These are phyloP conservation scores for Loxodonta africana DNA, from an alignment of 2,113 vertebrate species.

Conservation along the genomic window DNA sequence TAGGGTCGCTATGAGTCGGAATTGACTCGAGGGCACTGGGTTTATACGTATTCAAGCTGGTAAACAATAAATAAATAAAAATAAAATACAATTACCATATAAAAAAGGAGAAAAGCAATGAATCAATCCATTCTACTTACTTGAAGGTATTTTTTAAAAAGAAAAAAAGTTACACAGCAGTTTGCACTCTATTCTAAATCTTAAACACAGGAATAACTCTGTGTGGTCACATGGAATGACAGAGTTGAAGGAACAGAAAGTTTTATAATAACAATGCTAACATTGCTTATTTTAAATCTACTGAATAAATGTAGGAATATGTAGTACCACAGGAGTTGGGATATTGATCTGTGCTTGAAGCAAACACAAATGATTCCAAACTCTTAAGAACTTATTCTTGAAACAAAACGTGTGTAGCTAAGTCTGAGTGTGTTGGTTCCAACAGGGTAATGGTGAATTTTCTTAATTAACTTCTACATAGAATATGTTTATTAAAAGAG, in stretches of 20 bases:
- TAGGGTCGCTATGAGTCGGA: no score
- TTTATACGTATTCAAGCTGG: not conserved
- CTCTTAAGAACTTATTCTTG: not conserved
- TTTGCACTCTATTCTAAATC: slow-evolving; percentile 37
- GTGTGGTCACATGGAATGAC: not conserved
- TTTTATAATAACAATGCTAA: not conserved
- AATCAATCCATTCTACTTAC: not conserved
- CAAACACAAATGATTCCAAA: not conserved
- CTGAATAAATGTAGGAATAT: not conserved
- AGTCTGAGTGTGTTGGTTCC: not conserved
- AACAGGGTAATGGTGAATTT: not conserved
- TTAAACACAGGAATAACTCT: slow-evolving; percentile 26
- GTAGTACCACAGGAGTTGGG: not conserved
- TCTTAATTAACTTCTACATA: slow-evolving; percentile 41
- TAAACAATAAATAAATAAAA: not conserved
- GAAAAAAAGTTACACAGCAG: not conserved
- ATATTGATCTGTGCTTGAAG: not conserved
- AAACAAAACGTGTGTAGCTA: not conserved
- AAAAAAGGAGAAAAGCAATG: not conserved
- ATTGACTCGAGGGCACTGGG: no score
- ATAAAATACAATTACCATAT: not conserved
- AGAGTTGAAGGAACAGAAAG: not conserved
- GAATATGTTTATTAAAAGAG: slow-evolving; percentile 33
- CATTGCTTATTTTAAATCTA: not conserved
- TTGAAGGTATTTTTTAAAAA: not conserved